Base-by-base conservation (phyloP, 1,140 invertebrate genomes). In the Dinoponera quadriceps region DNA sequence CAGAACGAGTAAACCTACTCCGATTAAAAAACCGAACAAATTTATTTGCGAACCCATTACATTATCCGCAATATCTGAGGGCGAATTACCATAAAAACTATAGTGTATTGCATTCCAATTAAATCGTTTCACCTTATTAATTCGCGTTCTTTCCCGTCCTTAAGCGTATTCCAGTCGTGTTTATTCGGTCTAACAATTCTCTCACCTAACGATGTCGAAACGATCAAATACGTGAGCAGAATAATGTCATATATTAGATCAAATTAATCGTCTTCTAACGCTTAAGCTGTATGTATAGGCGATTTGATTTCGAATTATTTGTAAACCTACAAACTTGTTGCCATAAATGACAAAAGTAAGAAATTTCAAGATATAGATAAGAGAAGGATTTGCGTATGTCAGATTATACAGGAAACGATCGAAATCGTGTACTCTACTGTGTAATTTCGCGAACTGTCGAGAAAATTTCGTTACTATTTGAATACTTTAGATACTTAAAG, bases 101-200 rank as follows among this genome's bases (percentile, higher is more conserved):
- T 59, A 22, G 55, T 59, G 16, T 59, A 73, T 59, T 33, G 71
- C 71, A 73, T 73, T 73, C 33, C 71, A 16, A 25, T 48, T 59
- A 59, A 44, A 18, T 33, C n/a, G 9, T 59, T 25, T 44, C 59
- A 73, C 5, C 55, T 54, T 59, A 73, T 44, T 27, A 73, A 25
- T 4, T 73, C 33, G 18, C 18, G n/a, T 48, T 73, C 71, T 27
- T n/a, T 59, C 16, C 44, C 33, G 14, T 73, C 55, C 22, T 73
- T 48, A 16, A 73, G 59, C 22, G 55, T 73, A 44, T 59, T 44
- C 71, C 71, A 73, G 18, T 73, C 71, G 38, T 74, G 18, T 3
- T 60, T 13, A 74, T 20, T 60, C 33, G 38, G 7, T 29, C 18
- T 38, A 74, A 18, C 18, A 29, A 13, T n/a, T 60, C 25, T 59